Evolutionary conservation across 2,888 invertebrate species (phyloP), one percentile per base, ranked within the genome.

Genomic region (Callimorpha dominula): DNA sequence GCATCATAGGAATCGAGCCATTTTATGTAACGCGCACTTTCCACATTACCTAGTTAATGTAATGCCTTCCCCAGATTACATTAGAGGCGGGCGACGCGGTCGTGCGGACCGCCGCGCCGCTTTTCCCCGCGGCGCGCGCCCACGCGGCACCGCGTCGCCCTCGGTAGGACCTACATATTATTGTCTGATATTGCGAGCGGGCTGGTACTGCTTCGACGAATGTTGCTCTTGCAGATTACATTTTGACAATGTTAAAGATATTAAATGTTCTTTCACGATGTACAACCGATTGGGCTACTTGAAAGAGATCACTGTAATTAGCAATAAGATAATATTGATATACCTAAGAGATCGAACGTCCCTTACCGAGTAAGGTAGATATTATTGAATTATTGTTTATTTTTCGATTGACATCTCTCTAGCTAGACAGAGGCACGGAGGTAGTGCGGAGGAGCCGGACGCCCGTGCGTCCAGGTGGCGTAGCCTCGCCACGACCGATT

Each of bases 1-100:
- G 95, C 95, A 94, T 95, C 92, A 94, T 95, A 94, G 92, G 93
- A 95, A 94, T 95, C 95, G 95, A 95, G 95, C 95, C 95, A 95
- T 95, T 95, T 95, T 95, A 95, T 92, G 95, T 95, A 95, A 95
- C 94, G 94, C 94, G 94, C 95, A 93, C 93, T 93, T 90, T 88
- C 91, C 92, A 88, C 88, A 89, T 81, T 89, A 88, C 88, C 89
- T 90, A 92, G 93, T 91, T 93, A 91, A 92, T 94, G 95, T 93
- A 93, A 92, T 90, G 86, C 90, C 93, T 94, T 93, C 92, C 94
- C 95, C 94, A 89, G 88, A 89, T 93, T 92, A 93, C 94, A 93
- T 93, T 92, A 91, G 90, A 92, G 85, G 89, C 83, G 82, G 88
- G 76, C 79, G 78, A 81, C 88, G 81, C 49, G 65, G 52, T 40